Evolutionary conservation across 2,113 vertebrate species (phyloP).

Genomic region (Melospiza melodia): DNA sequence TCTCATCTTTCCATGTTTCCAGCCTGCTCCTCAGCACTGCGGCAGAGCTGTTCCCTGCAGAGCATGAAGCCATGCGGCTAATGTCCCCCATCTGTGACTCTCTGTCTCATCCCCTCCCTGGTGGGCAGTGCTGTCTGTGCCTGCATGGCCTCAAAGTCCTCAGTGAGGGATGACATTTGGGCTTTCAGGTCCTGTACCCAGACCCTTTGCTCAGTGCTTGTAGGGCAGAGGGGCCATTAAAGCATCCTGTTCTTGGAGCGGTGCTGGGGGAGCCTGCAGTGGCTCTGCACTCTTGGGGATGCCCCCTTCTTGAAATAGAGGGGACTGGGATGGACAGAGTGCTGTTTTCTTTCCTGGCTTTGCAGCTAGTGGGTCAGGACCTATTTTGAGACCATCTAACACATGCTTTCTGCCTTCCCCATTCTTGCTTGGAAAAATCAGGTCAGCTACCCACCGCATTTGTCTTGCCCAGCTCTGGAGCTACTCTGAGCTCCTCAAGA

Average conservation of each 20-base stretch:
- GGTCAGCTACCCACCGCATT: background rate
- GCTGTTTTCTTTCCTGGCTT: background rate
- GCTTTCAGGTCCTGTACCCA: background rate
- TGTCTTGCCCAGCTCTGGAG: background rate
- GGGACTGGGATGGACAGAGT: background rate
- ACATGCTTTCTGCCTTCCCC: background rate
- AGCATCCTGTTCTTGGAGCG: background rate
- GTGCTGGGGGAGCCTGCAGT: background rate
- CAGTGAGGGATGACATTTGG: rapidly evolving
- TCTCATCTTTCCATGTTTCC: background rate
- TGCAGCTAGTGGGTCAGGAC: background rate
- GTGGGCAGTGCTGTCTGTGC: background rate
- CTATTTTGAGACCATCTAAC: background rate
- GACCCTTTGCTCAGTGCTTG: background rate
- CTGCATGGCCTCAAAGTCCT: background rate
- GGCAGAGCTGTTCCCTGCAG: background rate
- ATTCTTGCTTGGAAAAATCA: background rate
- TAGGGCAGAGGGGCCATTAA: background rate
- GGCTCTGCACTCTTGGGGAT: background rate
- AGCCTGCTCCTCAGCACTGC: background rate
- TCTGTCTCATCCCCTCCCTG: background rate
- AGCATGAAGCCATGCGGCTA: constrained; percentile 8
- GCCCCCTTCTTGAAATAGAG: background rate
- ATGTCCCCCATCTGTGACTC: constrained; percentile 47
- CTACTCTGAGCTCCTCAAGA: background rate